A percentile compares a stretch with the other conserved stretches of the same genome.
These are phyloP conservation scores for Cacoxenus indagator DNA, from an alignment of 2,888 invertebrate species.

Conservation along the genomic window DNA sequence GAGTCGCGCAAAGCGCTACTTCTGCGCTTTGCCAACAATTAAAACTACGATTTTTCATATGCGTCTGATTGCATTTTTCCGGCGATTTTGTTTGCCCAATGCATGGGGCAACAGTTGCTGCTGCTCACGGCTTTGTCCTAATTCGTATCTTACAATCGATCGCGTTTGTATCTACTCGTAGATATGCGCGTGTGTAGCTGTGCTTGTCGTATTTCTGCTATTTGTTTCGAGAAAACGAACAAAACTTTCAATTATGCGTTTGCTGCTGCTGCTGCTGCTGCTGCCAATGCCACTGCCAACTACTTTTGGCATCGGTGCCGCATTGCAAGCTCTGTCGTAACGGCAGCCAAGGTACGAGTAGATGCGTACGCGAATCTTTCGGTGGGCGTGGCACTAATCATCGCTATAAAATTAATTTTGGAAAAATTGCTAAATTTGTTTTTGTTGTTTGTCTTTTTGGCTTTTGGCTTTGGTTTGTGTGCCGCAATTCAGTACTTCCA, in stretches of 20 bases:
- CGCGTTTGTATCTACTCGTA: conserved; percentile 29
- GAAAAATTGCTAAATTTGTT: not conserved
- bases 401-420: conserved; percentile 63
- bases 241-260: conserved; percentile 16
- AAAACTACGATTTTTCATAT: conserved; percentile 51
- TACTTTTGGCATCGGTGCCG: too few relatives aligned
- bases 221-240: not conserved
- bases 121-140: conserved; percentile 39
- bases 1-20: not conserved
- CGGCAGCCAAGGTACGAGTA: not conserved
- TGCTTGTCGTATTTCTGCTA: not conserved
- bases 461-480: conserved; percentile 40
- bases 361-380: too few relatives aligned
- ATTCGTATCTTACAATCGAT: conserved; percentile 56
- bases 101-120: conserved; percentile 21
- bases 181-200: conserved; percentile 28
- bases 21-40: conserved; percentile 33
- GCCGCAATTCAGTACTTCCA: conserved; percentile 42
- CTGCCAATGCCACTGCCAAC: too few relatives aligned
- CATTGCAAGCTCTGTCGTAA: conserved; percentile 17
- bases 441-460: not conserved
- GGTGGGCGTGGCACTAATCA: conserved; percentile 58
- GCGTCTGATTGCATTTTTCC: conserved; percentile 17
- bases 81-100: too few relatives aligned
- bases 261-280: not conserved